A percentile compares a stretch with the other conserved stretches of the same genome.
phyloP scores from a whole-genome alignment of 2,113 vertebrate genomes.

The Gavialis gangeticus region DNA sequence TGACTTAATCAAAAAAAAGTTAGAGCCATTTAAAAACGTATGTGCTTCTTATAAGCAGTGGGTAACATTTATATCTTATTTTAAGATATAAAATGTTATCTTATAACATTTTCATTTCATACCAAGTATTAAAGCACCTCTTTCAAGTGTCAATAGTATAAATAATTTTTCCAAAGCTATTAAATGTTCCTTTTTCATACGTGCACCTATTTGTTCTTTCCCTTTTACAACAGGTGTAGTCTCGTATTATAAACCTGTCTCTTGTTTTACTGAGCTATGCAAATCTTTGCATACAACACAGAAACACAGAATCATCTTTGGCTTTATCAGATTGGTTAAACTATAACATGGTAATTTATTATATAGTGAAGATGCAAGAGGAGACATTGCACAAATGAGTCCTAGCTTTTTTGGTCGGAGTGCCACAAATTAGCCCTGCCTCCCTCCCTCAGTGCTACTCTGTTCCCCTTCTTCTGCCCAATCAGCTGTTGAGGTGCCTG shows the following conservation, averaged over 20 bases:
- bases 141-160: constrained; percentile 5
- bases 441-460: too few species aligned
- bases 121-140: neutral
- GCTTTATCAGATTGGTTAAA: constrained; percentile 44
- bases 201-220: neutral
- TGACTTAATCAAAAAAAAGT: neutral
- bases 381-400: neutral
- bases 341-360: constrained; percentile 37
- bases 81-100: too few species aligned
- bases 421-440: too few species aligned
- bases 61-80: neutral
- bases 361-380: neutral
- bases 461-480: too few species aligned
- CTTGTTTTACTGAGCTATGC: constrained; percentile 52
- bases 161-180: constrained; percentile 20
- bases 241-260: constrained; percentile 24
- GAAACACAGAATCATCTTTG: constrained; percentile 21
- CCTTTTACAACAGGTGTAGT: neutral
- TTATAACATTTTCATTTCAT: neutral
- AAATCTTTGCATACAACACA: constrained; percentile 29
- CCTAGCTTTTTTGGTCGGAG: too few species aligned
- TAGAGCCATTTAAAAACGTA: neutral
- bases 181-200: constrained; percentile 36
- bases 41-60: neutral
- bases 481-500: too few species aligned